These are phyloP conservation scores for Yponomeuta evonymella DNA, from an alignment of 2,888 invertebrate genomes.

Conservation along the genomic window DNA sequence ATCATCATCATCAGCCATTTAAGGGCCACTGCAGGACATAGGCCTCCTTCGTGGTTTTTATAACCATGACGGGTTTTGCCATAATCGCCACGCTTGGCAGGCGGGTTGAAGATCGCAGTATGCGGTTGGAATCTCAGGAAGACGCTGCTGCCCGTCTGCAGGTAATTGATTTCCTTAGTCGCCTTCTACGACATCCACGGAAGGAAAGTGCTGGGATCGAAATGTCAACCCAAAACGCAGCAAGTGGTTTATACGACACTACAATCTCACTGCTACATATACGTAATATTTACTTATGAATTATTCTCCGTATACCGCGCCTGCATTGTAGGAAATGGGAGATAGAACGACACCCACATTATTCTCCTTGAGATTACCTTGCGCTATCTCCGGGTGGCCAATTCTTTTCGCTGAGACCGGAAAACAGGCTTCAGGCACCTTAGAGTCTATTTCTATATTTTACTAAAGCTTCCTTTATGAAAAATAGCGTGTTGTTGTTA, in stretches of 20 bases:
- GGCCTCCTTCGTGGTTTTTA: too few relatives aligned
- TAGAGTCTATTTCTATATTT: neutral
- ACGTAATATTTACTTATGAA: conserved; percentile 1
- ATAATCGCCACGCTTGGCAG: too few relatives aligned
- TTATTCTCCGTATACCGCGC: neutral
- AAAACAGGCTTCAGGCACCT: neutral
- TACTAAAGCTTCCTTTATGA: neutral
- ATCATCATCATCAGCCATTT: too few relatives aligned
- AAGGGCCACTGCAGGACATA: too few relatives aligned
- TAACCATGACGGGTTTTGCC: too few relatives aligned
- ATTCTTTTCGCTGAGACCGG: conserved; percentile 7
- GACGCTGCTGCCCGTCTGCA: too few relatives aligned
- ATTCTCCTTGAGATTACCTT: conserved; percentile 62
- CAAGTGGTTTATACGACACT: too few relatives aligned
- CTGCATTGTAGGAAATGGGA: conserved; percentile 45
- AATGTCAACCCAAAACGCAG: neutral
- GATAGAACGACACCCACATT: conserved; percentile 69
- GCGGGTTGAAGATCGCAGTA: too few relatives aligned
- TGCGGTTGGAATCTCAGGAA: too few relatives aligned
- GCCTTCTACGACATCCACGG: too few relatives aligned
- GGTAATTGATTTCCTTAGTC: too few relatives aligned
- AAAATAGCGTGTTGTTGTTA: too few relatives aligned
- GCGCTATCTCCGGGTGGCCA: conserved; percentile 30
- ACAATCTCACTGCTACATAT: neutral
- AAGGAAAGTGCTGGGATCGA: neutral